phyloP scores from a whole-genome alignment of 64 coral and sea anemone genomes.

The Astreopora myriophthalma region DNA sequence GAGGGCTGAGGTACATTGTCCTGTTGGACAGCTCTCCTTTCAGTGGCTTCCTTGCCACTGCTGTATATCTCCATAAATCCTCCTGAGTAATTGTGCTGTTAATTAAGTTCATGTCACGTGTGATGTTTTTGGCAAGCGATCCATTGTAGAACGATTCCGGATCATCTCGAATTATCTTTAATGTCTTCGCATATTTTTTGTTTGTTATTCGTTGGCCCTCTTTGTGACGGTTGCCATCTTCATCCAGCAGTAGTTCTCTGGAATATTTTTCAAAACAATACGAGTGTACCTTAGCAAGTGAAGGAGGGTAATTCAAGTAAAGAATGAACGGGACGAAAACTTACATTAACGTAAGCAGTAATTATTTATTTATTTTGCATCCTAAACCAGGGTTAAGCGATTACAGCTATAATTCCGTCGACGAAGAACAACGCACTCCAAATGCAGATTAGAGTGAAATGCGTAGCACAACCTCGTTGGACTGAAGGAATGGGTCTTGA shows the following conservation, averaged over 20 bases:
- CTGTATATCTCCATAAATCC: slow-evolving; percentile 14
- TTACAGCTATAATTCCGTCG: too few species aligned
- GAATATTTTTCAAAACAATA: neutral
- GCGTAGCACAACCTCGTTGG: too few species aligned
- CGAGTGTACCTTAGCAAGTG: too few species aligned
- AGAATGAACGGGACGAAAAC: neutral
- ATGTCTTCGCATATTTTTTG: slow-evolving; percentile 68
- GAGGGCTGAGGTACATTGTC: slow-evolving; percentile 47
- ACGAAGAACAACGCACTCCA: too few species aligned
- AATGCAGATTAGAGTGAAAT: too few species aligned
- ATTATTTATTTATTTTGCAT: too few species aligned
- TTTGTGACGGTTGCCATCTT: slow-evolving; percentile 25
- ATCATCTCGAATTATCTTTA: slow-evolving; percentile 65
- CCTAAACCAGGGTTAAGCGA: too few species aligned
- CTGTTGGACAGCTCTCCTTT: neutral
- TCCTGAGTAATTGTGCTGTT: neutral
- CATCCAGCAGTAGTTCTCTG: slow-evolving; percentile 79
- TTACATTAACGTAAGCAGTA: too few species aligned
- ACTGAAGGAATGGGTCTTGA: too few species aligned
- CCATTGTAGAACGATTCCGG: slow-evolving; percentile 85
- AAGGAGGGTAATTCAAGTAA: neutral
- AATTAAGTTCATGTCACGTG: neutral
- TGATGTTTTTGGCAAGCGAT: slow-evolving; percentile 27
- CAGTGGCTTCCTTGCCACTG: neutral
- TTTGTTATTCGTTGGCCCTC: slow-evolving; percentile 61